A percentile compares a stretch with the other conserved stretches of the same genome.
Conservation (phyloP, 2,113 vertebrate species). For the Zeus faber region DNA sequence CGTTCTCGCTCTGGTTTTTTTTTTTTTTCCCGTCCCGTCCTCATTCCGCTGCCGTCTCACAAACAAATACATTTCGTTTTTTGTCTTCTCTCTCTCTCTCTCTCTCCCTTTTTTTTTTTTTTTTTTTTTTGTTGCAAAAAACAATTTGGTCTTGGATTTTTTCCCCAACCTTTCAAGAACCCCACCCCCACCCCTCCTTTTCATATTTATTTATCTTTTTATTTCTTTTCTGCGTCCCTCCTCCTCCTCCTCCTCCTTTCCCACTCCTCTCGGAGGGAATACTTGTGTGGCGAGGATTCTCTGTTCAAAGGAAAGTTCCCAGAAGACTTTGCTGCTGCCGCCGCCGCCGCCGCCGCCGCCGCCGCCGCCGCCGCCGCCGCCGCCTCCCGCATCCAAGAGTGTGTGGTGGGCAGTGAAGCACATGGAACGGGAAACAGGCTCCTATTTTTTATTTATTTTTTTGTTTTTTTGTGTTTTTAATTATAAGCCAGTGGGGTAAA, state of each 20-base stretch:
- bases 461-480: not conserved
- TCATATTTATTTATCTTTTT: constrained; percentile 14
- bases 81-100: constrained; percentile 29
- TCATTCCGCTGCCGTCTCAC: not conserved
- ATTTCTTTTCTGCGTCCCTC: no score
- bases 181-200: not conserved
- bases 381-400: constrained; percentile 38
- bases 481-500: constrained; percentile 31
- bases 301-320: constrained; percentile 47
- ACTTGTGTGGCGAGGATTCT: constrained; percentile 57
- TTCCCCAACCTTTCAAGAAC: not conserved
- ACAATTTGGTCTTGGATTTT: not conserved
- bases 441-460: no score
- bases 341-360: no score
- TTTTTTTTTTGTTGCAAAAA: no score
- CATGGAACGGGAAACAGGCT: constrained; percentile 49
- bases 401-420: constrained; percentile 35
- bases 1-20: no score
- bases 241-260: not conserved
- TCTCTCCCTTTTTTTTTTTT: constrained; percentile 12
- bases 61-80: not conserved
- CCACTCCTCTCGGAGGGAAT: not conserved
- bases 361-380: not conserved
- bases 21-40: not conserved
- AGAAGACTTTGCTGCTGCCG: constrained; percentile 38